Base-by-base conservation (phyloP, 2,113 vertebrate species). In the Scomber japonicus region DNA sequence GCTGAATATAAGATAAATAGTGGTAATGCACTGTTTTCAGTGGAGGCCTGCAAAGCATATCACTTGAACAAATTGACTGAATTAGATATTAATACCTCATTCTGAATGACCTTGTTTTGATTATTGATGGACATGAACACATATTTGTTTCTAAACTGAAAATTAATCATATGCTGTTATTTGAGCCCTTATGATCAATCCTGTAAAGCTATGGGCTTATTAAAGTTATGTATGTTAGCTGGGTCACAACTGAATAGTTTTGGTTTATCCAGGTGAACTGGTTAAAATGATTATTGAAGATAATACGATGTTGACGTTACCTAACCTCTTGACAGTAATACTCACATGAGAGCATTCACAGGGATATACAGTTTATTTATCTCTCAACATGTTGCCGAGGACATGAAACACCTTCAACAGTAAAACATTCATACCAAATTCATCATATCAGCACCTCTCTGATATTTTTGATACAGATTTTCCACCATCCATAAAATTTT, bases 401-500 rank as follows among this genome's bases (percentile, higher is more conserved):
- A 40, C 35, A 14, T 27, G 21, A 63, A 70, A 4, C 30, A 62
- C 44, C 44, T 27, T 45, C 40, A 48, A 57, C 21, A 72, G 64
- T 11, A 31, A 24, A 56, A 16, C 44, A 73, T 24, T 68, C 21
- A n/a, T 35, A 54, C 35, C n/a, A 8, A 11, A 68, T 59, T 73
- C n/a, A 55, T 73, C 31, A 55, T 10, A 56, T 49, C 8, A 11
- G 45, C 27, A 19, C 44, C 5, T 56, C 19, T 62, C 71, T 61
- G 2, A 71, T 5, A 61, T 40, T 60, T n/a, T n/a, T 6, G 13
- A 51, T 27, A 49, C 48, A 73, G 63, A 79, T 81, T 78, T 71
- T 3, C 19, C 6, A 78, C 31, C 11, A 55, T 50, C 19, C 19
- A 67, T 30, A 51, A 45, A 15, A 84, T 35, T 35, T 71, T 40